Base-by-base conservation (phyloP, 2,113 vertebrate genomes). In the Eclectus roratus region DNA sequence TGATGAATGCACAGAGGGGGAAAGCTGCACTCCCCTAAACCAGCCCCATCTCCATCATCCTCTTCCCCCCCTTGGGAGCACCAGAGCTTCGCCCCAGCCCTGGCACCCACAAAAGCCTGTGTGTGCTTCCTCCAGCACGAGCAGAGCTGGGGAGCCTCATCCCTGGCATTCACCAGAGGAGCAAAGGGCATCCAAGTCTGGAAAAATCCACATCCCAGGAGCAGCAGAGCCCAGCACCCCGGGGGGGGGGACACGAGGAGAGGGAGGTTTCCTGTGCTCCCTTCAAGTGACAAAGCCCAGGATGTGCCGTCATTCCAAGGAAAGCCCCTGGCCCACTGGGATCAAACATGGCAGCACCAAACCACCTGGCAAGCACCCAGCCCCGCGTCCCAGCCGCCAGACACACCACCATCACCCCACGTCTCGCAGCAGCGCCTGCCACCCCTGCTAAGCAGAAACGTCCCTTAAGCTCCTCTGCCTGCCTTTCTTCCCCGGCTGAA, bases 371-470 rank as follows among this genome's bases (percentile, higher is more conserved):
- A 24, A 44, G 23, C 11, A 1, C 13, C 33, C 33, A 35, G 33
- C 21, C 33, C 56, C 33, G 33, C 56, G 24, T 7, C 56, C 6
- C 33, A 58, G 56, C 21, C 56, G 15, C 23, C 33, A 35, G 33
- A 23, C 56, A 58, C 20, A 1, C 13, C 56, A 44, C 89, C 73
- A 11, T 78, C 93, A 35, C 64, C 94, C 77, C 91, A 58, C 29
- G n/a, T 86, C 95, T 80, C 20, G 49, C 2, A 5, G 84, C 21
- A n/a, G 91, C n/a, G 77, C 76, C 56, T 9, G 73, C 96, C 93
- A 23, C 95, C 96, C 94, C 53, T 23, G 93, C 96, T 79, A 74
- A 95, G 95, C 76, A 91, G 94, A 78, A 64, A 53, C 2, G 49
- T 13, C n/a, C 81, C 92, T 72, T 5, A 73, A 94, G 95, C 96